Percentiles rank a stretch among this genome's conserved stretches.
phyloP scores from a whole-genome alignment of 35 echinoderm and acorn worm genomes.

The Heliocidaris tuberculata region DNA sequence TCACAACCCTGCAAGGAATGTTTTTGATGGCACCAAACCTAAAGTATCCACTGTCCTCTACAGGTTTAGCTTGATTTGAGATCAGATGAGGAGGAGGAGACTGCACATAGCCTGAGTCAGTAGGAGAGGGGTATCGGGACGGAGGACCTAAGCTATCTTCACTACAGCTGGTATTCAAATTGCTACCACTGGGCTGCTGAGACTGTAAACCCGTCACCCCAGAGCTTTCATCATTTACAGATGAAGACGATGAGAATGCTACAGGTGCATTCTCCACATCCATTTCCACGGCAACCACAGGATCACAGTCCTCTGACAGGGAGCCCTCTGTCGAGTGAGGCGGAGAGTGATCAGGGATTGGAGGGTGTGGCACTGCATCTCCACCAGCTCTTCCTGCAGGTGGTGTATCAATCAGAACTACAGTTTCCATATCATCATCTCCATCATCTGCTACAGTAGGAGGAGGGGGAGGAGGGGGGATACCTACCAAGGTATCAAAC shows the following conservation, averaged over 20 bases:
- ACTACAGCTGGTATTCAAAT: slow-evolving; percentile 7
- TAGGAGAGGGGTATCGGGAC: background rate
- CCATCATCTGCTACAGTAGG: background rate
- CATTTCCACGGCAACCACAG: background rate
- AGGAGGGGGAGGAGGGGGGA: slow-evolving; percentile 2
- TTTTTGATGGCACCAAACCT: too few relatives aligned
- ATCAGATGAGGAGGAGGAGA: too few relatives aligned
- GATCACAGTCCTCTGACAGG: background rate
- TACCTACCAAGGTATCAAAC: background rate
- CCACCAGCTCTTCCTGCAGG: background rate
- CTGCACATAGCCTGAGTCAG: background rate
- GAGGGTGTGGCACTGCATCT: background rate
- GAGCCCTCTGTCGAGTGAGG: background rate
- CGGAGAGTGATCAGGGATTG: background rate
- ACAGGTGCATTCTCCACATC: background rate
- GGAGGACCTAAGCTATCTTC: background rate
- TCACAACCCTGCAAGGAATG: background rate
- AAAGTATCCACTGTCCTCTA: too few relatives aligned
- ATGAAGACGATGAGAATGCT: background rate
- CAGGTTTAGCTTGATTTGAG: too few relatives aligned
- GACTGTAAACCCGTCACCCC: background rate
- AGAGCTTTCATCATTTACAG: background rate
- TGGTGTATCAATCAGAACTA: background rate
- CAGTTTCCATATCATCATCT: background rate
- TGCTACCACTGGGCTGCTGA: background rate